These are phyloP conservation scores for Agrypnus murinus DNA, from an alignment of 2,888 invertebrate genomes.

Conservation along the genomic window DNA sequence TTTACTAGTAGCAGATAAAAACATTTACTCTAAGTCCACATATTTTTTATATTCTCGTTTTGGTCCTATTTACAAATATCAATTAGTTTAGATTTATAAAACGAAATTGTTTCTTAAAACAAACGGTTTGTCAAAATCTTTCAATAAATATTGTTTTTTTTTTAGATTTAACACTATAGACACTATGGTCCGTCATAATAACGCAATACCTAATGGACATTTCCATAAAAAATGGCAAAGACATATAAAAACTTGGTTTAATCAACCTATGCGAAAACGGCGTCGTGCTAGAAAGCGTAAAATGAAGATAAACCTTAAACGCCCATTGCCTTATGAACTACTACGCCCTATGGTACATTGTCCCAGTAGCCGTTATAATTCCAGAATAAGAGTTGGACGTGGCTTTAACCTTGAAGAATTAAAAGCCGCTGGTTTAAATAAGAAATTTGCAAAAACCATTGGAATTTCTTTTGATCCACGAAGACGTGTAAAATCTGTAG, in stretches of 20 bases:
- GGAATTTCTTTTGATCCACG: slow-evolving; percentile 96
- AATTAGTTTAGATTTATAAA: no score
- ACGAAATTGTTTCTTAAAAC: no score
- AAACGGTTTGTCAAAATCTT: no score
- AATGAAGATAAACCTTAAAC: slow-evolving; percentile 88
- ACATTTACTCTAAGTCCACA: no score
- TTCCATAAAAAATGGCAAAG: slow-evolving; percentile 99
- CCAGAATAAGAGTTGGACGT: slow-evolving; percentile 90
- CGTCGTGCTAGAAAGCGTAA: slow-evolving; percentile 87
- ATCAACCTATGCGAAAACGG: slow-evolving; percentile 93
- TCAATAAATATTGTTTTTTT: no score
- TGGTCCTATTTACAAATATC: no score
- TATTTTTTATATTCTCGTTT: no score
- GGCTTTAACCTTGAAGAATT: slow-evolving; percentile 96
- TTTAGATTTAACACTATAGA: no score
- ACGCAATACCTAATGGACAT: slow-evolving; percentile 97
- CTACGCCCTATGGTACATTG: slow-evolving; percentile 93
- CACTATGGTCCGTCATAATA: slow-evolving; percentile 75
- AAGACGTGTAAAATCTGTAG: slow-evolving; percentile 92
- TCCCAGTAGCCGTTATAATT: slow-evolving; percentile 93
- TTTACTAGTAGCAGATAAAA: no score
- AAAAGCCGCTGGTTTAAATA: slow-evolving; percentile 89
- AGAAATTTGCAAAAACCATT: slow-evolving; percentile 88
- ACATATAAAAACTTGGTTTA: slow-evolving; percentile 96
- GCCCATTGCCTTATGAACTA: slow-evolving; percentile 90